Percentiles rank a stretch among this genome's conserved stretches.
phyloP scores from a whole-genome alignment of 1,140 invertebrate species.

The Holotrichia oblita region DNA sequence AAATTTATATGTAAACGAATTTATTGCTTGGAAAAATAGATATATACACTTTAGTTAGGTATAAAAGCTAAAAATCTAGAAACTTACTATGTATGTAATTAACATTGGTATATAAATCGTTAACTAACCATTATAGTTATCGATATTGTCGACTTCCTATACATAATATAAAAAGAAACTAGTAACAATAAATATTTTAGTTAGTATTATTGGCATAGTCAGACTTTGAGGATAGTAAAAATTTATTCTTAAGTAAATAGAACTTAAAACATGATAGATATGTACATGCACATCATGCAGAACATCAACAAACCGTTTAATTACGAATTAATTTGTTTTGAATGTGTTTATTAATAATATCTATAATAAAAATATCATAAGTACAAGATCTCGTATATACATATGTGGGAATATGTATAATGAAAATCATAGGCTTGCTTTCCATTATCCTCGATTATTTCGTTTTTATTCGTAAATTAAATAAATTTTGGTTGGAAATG shows the following conservation, averaged over 20 bases:
- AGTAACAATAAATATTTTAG: conserved; percentile 35
- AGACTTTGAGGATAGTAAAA: conserved; percentile 22
- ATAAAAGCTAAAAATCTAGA: conserved; percentile 26
- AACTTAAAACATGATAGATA: neutral
- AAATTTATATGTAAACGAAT: conserved; percentile 24
- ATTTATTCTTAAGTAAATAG: neutral
- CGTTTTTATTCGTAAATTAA: too few relatives aligned
- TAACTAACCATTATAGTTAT: conserved; percentile 11
- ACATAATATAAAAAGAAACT: conserved; percentile 25
- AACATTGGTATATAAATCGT: conserved; percentile 39
- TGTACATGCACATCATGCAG: neutral
- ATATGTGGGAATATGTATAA: too few relatives aligned
- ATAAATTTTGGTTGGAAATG: too few relatives aligned
- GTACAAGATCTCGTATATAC: too few relatives aligned
- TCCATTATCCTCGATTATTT: too few relatives aligned
- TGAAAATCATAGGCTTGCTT: too few relatives aligned
- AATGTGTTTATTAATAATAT: too few relatives aligned
- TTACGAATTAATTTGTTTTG: too few relatives aligned
- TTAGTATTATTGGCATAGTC: conserved; percentile 36
- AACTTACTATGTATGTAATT: conserved; percentile 28
- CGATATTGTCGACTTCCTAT: neutral
- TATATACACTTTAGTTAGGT: conserved; percentile 35
- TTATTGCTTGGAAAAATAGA: conserved; percentile 36
- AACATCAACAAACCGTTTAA: neutral
- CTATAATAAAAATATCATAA: too few relatives aligned